Conservation (phyloP, 2,888 invertebrate species). For the Rotaria sp. region DNA sequence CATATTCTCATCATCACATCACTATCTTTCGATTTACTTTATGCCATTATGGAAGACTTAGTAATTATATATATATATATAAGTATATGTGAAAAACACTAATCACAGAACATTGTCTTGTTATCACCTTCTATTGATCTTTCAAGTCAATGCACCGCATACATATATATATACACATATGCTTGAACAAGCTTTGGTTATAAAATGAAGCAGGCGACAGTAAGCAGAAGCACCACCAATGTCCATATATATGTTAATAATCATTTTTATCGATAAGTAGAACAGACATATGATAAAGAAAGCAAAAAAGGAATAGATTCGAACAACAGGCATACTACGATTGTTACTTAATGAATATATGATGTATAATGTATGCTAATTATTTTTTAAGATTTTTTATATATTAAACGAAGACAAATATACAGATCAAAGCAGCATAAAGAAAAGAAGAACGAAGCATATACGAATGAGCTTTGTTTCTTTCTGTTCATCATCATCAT, state of each 20-base stretch:
- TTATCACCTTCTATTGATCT: slow-evolving; percentile 8
- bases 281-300: not conserved
- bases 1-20: not conserved
- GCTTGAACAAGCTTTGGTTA: not conserved
- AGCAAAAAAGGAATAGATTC: not conserved
- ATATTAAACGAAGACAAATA: not conserved
- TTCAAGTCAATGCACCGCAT: slow-evolving; percentile 12
- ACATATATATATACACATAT: not conserved
- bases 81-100: not conserved
- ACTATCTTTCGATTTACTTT: not conserved
- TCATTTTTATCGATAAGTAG: not conserved
- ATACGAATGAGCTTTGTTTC: not conserved
- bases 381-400: not conserved
- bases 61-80: not conserved
- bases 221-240: slow-evolving; percentile 1
- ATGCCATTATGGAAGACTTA: not conserved
- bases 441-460: too few species aligned
- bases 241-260: not conserved
- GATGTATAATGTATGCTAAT: not conserved
- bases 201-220: not conserved
- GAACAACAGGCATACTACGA: not conserved
- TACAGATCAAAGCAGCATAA: not conserved
- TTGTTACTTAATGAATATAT: not conserved
- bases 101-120: slow-evolving; percentile 8
- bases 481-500: slow-evolving; percentile 20